These are phyloP conservation scores for Neosilurus mollespiculum DNA, from an alignment of 2,797 vertebrate species.

Conservation along the genomic window DNA sequence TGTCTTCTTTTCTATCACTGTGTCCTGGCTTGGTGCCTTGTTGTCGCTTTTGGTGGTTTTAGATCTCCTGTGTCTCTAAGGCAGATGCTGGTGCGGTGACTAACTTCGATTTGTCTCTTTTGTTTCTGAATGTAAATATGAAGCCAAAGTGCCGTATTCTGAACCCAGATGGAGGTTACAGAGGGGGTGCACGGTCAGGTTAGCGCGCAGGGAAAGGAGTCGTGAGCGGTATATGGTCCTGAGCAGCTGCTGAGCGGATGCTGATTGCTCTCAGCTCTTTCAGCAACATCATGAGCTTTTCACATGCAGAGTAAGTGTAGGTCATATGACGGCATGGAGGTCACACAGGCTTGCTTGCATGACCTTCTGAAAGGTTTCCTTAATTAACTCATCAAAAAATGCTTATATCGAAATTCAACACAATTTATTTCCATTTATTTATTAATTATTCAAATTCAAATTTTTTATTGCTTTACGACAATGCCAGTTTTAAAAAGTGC, in stretches of 20 bases:
- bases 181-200: neutral
- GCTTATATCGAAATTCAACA: neutral
- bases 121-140: neutral
- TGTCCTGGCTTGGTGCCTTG: neutral
- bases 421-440: neutral
- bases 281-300: neutral
- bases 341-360: neutral
- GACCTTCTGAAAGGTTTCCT: neutral
- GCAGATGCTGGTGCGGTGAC: neutral
- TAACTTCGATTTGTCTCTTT: neutral
- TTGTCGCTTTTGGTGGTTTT: conserved; percentile 9
- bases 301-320: neutral
- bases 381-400: neutral
- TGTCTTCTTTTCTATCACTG: neutral
- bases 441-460: no score
- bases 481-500: no score
- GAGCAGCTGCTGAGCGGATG: neutral
- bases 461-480: no score
- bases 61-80: neutral
- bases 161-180: neutral
- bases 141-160: conserved; percentile 10
- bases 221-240: neutral
- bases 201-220: neutral
- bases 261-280: neutral
- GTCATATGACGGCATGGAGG: neutral